Conservation (phyloP, 2,888 invertebrate species). For the Gymnocheta viridis region DNA sequence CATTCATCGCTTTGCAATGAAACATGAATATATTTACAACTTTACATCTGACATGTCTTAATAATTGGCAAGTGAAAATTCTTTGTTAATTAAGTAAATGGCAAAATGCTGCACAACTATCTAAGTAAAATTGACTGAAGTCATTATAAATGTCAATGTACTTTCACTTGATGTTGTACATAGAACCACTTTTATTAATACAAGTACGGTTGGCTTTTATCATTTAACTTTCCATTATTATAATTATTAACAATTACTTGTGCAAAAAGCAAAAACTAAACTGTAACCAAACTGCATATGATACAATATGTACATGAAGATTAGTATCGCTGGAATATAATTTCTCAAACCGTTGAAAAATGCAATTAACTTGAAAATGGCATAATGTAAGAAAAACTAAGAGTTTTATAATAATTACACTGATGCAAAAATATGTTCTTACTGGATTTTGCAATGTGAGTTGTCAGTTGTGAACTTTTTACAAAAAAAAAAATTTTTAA, state of each 20-base stretch:
- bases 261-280: conserved; percentile 22
- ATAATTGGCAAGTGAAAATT: conserved; percentile 69
- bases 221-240: conserved; percentile 69
- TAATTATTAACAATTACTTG: conserved; percentile 66
- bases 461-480: too few relatives aligned
- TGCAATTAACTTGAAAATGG: conserved; percentile 37
- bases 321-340: conserved; percentile 31
- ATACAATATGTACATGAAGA: conserved; percentile 11
- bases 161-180: conserved; percentile 58
- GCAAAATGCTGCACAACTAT: conserved; percentile 38
- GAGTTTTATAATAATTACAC: not conserved
- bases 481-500: too few relatives aligned
- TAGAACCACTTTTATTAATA: conserved; percentile 49
- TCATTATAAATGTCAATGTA: conserved; percentile 63
- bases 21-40: not conserved
- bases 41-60: conserved; percentile 55
- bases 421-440: not conserved
- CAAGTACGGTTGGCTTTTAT: conserved; percentile 58
- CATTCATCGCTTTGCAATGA: conserved; percentile 9
- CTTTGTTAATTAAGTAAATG: conserved; percentile 68
- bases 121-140: not conserved
- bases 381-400: not conserved
- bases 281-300: not conserved
- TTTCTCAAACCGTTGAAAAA: conserved; percentile 13
- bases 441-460: not conserved